These are phyloP conservation scores for Probosciger aterrimus DNA, from an alignment of 2,113 vertebrate genomes.

Conservation along the genomic window DNA sequence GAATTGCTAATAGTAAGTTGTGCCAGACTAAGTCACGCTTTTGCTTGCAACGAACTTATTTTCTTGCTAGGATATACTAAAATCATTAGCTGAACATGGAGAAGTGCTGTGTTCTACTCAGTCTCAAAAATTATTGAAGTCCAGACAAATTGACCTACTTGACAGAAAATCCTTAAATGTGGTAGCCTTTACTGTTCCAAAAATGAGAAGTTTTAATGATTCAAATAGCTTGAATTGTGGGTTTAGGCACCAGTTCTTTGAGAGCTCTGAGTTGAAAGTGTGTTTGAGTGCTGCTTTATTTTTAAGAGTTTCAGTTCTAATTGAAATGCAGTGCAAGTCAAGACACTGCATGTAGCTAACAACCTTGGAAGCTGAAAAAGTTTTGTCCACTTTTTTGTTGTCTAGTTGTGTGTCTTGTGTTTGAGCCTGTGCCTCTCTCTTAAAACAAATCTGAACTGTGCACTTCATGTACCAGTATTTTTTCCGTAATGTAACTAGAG, in stretches of 20 bases:
- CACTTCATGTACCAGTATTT: neutral
- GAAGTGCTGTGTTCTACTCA: neutral
- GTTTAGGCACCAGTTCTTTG: neutral
- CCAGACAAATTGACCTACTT: neutral
- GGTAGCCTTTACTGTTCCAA: neutral
- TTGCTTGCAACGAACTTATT: neutral
- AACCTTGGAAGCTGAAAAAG: neutral
- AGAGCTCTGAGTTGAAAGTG: neutral
- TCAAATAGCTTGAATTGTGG: neutral
- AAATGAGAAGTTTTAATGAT: neutral
- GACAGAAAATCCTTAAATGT: neutral
- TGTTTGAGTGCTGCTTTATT: neutral
- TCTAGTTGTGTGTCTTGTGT: neutral
- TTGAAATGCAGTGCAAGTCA: slow-evolving; percentile 15
- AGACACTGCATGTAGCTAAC: neutral
- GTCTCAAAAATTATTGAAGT: neutral
- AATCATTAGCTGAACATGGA: neutral
- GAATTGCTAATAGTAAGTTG: neutral
- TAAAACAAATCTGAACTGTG: neutral
- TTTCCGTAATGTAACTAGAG: neutral
- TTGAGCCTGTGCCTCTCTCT: neutral
- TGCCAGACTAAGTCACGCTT: neutral
- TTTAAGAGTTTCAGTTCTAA: neutral
- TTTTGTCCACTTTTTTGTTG: neutral
- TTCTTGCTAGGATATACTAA: neutral